These are phyloP conservation scores for Rhinichthys osculus DNA, from an alignment of 2,797 vertebrate species.

Conservation along the genomic window DNA sequence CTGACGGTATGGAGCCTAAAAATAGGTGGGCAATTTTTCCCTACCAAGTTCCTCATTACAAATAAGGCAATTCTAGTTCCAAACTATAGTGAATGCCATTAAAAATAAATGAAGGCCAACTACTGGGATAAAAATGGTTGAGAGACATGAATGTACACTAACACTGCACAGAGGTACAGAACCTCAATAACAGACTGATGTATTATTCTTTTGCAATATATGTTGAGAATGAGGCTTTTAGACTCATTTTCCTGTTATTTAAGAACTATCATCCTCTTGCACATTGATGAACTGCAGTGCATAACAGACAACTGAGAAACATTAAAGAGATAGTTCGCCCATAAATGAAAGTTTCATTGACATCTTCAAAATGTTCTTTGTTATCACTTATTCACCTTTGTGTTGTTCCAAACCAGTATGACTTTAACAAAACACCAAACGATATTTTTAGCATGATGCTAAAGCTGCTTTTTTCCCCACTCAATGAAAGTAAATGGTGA, in stretches of 20 bases:
- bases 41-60: conserved; percentile 58
- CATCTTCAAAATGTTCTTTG: neutral
- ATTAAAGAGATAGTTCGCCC: neutral
- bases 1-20: conserved; percentile 54
- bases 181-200: conserved; percentile 4
- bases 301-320: neutral
- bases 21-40: conserved; percentile 49
- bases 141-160: conserved; percentile 18
- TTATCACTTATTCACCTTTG: neutral
- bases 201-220: conserved; percentile 1
- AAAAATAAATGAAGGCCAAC: conserved; percentile 54
- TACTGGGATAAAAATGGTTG: conserved; percentile 27
- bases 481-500: neutral
- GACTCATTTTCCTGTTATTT: neutral
- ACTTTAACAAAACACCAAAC: neutral
- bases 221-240: neutral
- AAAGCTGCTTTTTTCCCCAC: neutral
- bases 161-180: conserved; percentile 7
- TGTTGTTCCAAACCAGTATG: neutral
- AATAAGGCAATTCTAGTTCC: conserved; percentile 45
- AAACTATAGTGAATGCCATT: conserved; percentile 39
- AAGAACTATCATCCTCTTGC: neutral
- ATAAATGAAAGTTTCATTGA: neutral
- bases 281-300: neutral
- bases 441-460: neutral